Conservation (phyloP, 2,888 invertebrate genomes). For the Flexamia atlantica region DNA sequence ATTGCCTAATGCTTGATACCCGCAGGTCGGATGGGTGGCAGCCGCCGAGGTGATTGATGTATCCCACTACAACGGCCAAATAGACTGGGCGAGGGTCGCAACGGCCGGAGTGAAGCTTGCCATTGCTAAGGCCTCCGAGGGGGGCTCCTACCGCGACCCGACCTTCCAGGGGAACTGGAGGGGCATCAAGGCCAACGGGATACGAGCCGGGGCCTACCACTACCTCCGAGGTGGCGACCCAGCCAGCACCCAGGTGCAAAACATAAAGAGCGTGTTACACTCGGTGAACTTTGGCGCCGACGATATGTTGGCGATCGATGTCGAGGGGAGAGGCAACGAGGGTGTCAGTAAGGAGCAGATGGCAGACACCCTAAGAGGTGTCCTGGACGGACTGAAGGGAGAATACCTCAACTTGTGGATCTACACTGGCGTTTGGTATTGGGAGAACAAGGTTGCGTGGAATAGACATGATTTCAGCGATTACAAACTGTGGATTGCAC, state of each 20-base stretch:
- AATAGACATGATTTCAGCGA: slow-evolving; percentile 34
- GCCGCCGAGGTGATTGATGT: too few species aligned
- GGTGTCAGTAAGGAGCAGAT: neutral
- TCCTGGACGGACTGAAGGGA: slow-evolving; percentile 9
- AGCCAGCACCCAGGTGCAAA: slow-evolving; percentile 21
- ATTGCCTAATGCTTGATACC: too few species aligned
- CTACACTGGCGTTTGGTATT: neutral
- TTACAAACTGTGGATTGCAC: slow-evolving; percentile 35
- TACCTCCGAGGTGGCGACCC: too few species aligned
- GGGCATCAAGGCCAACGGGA: too few species aligned
- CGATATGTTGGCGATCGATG: slow-evolving; percentile 19
- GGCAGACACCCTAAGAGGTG: neutral
- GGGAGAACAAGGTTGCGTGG: slow-evolving; percentile 42
- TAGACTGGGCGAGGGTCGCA: too few species aligned
- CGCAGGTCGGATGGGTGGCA: too few species aligned
- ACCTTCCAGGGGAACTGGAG: too few species aligned
- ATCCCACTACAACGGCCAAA: too few species aligned
- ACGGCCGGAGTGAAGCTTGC: too few species aligned
- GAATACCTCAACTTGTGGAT: slow-evolving; percentile 1
- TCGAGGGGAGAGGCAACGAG: neutral
- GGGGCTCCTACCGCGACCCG: too few species aligned
- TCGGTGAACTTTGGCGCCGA: neutral
- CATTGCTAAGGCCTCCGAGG: too few species aligned
- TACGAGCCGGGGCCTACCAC: too few species aligned
- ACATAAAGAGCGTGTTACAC: neutral